Evolutionary conservation across 92 coral and sea anemone species (phyloP), one percentile per base, ranked within the genome.

Genomic region (Parazoanthus atlanticus): DNA sequence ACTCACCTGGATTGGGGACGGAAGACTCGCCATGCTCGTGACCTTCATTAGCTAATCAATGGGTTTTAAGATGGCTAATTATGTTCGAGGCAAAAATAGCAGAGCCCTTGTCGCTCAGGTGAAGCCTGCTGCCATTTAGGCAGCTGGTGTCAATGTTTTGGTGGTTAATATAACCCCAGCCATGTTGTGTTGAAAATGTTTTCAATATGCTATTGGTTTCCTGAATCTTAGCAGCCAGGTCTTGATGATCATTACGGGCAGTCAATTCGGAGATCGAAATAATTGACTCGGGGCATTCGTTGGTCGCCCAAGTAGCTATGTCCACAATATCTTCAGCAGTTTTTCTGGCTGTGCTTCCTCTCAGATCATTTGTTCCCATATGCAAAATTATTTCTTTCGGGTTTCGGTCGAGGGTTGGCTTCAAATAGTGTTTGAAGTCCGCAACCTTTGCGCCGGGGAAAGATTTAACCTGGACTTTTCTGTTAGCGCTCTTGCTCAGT

Each of bases 401-500:
- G 30, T 65, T 81, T 78, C n/a, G 81, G 26, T 61, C 78, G 56
- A 88, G 64, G 25, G 86, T 84, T 82, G 89, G 88, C 89, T 82
- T 88, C 47, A 91, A 52, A 76, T 91, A 88, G 75, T 91, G 91
- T 25, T 88, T 85, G 91, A 91, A 88, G 23, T 84, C 91, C 25
- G 83, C 66, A 66, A 77, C 76, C 5, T 89, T 80, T 21, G 93
- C 88, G 15, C 85, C 90, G 49, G 88, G 85, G 74, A 91, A 91
- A 3, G 91, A 72, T 78, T 91, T 91, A 41, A 91, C 91, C 8
- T 88, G 79, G n/a, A 91, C 91, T 61, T 88, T 83, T 73, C 78
- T 88, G 75, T 88, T 84, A 32, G 84, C 85, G 40, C 58, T 81
- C 64, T 84, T 81, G 21, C 88, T 90, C 49, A 87, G 38, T 75